These are phyloP conservation scores for Vanessa tameamea DNA, from an alignment of 1,140 invertebrate genomes.

Conservation along the genomic window DNA sequence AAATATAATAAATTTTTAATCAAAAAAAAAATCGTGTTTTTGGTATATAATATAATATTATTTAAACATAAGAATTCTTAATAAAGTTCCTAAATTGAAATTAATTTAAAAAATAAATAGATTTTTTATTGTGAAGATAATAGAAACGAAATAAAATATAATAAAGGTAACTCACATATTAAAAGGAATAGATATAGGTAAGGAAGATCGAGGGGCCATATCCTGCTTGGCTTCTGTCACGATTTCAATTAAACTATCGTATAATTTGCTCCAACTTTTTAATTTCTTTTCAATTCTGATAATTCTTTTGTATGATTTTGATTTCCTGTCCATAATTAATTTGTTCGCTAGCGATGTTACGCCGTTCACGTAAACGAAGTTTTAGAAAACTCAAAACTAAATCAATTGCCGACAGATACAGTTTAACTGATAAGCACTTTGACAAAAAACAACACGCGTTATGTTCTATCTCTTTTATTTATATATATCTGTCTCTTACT, in stretches of 20 bases:
- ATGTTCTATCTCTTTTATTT: not conserved
- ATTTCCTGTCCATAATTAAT: not conserved
- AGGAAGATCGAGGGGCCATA: not conserved
- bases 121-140: too few relatives aligned
- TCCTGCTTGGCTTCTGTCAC: not conserved
- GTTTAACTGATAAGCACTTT: not conserved
- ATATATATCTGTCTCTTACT: not conserved
- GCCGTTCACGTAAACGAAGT: not conserved
- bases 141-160: not conserved
- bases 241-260: not conserved
- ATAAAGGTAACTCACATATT: not conserved
- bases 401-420: not conserved
- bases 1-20: not conserved
- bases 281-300: not conserved
- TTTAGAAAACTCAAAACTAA: not conserved
- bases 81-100: too few relatives aligned
- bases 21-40: not conserved
- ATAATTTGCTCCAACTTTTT: not conserved
- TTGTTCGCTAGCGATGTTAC: not conserved
- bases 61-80: too few relatives aligned
- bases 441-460: not conserved
- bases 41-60: too few relatives aligned
- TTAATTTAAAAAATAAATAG: too few relatives aligned
- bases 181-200: not conserved
- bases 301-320: not conserved